Percentiles rank a stretch among this genome's conserved stretches.
phyloP scores from a whole-genome alignment of 2,888 invertebrate species.

The Leptarthrus brevirostris region DNA sequence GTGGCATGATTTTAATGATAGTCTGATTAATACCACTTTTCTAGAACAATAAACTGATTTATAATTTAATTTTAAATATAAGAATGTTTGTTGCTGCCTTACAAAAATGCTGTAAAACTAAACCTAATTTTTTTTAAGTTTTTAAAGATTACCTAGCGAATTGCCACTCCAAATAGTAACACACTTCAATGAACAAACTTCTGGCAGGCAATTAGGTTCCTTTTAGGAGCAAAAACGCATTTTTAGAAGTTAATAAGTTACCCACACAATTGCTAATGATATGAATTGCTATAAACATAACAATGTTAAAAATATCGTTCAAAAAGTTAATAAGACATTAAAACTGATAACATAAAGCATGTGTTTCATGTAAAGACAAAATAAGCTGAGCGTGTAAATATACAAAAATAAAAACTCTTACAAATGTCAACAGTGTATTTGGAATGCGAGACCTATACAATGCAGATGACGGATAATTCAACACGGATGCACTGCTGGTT shows the following conservation, averaged over 20 bases:
- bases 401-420: slow-evolving; percentile 61
- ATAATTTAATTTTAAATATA: too few species aligned
- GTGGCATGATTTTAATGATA: too few species aligned
- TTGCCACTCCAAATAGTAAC: slow-evolving; percentile 22
- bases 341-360: neutral
- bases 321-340: too few species aligned
- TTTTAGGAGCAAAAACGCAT: slow-evolving; percentile 32
- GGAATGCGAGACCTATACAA: slow-evolving; percentile 67
- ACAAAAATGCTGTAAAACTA: too few species aligned
- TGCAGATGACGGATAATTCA: slow-evolving; percentile 69
- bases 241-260: neutral
- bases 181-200: slow-evolving; percentile 31
- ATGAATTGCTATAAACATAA: neutral
- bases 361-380: too few species aligned
- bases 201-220: slow-evolving; percentile 32
- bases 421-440: slow-evolving; percentile 67
- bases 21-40: too few species aligned
- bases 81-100: slow-evolving; percentile 26
- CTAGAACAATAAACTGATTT: too few species aligned
- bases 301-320: too few species aligned
- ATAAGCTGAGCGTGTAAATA: too few species aligned
- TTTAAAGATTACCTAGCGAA: slow-evolving; percentile 31
- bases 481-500: slow-evolving; percentile 59
- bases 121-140: too few species aligned
- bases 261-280: neutral